phyloP scores from a whole-genome alignment of 2,113 vertebrate species.

The Lamprologus lemairii region DNA sequence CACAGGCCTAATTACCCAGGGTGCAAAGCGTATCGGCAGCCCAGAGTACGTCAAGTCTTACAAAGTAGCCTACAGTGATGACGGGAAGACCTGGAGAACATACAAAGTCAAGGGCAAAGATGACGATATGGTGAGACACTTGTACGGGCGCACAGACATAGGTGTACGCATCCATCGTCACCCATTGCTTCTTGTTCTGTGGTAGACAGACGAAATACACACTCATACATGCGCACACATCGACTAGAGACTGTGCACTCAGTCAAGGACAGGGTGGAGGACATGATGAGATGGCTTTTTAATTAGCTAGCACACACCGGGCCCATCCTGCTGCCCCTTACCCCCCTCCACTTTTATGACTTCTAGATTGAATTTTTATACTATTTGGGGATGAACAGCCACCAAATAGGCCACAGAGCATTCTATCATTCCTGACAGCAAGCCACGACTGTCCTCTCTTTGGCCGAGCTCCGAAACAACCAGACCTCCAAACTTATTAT shows the following conservation, averaged over 20 bases:
- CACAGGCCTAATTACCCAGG: slow-evolving; percentile 96
- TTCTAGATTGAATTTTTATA: slow-evolving; percentile 69
- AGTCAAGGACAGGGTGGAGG: slow-evolving; percentile 86
- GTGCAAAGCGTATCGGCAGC: slow-evolving; percentile 96
- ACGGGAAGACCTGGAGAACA: slow-evolving; percentile 90
- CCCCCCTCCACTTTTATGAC: slow-evolving; percentile 59
- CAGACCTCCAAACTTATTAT: slow-evolving; percentile 2
- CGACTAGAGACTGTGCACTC: slow-evolving; percentile 75
- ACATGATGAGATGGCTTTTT: slow-evolving; percentile 82
- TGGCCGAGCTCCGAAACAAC: slow-evolving; percentile 11
- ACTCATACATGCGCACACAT: background rate
- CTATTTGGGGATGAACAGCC: slow-evolving; percentile 66
- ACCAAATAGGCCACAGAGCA: slow-evolving; percentile 40
- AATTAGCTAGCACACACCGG: slow-evolving; percentile 65
- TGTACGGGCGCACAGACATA: background rate
- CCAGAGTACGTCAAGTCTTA: slow-evolving; percentile 98
- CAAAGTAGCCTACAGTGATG: slow-evolving; percentile 94
- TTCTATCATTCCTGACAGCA: slow-evolving; percentile 65
- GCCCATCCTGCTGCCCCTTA: slow-evolving; percentile 44
- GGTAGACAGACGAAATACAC: slow-evolving; percentile 2
- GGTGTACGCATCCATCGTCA: background rate
- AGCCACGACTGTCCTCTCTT: slow-evolving; percentile 34
- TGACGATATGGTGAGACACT: slow-evolving; percentile 86
- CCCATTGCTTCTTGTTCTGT: background rate
- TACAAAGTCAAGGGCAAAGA: slow-evolving; percentile 92